These are phyloP conservation scores for Agrochola litura DNA, from an alignment of 2,888 invertebrate species.

Conservation along the genomic window DNA sequence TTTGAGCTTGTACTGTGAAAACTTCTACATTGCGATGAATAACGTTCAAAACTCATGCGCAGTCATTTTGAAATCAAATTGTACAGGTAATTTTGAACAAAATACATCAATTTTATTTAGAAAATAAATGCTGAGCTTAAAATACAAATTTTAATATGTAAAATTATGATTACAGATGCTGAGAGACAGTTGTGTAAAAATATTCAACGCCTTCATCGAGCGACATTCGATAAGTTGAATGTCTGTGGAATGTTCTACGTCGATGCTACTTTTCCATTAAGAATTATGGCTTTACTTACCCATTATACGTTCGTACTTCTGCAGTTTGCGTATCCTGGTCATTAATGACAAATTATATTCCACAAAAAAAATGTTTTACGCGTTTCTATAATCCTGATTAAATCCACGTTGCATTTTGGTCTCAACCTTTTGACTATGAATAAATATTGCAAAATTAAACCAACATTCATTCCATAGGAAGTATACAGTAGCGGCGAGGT, in stretches of 20 bases:
- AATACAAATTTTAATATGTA: background rate
- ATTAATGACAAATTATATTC: no score
- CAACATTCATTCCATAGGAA: no score
- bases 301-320: background rate
- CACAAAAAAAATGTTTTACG: no score
- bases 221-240: conserved; percentile 13
- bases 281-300: background rate
- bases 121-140: background rate
- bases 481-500: no score
- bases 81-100: background rate
- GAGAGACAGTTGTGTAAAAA: conserved; percentile 16
- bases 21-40: background rate
- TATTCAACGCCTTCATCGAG: conserved; percentile 11
- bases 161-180: conserved; percentile 6
- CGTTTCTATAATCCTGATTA: no score
- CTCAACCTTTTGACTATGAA: no score
- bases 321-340: conserved; percentile 1
- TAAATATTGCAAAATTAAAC: no score
- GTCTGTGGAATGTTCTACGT: conserved; percentile 13
- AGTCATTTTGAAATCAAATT: background rate
- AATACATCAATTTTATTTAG: background rate
- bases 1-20: background rate
- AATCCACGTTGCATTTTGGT: no score
- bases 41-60: conserved; percentile 1
- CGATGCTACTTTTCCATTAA: conserved; percentile 4